Base-by-base conservation (phyloP, 2,888 invertebrate species). In the Hydrotaea cyrtoneurina region DNA sequence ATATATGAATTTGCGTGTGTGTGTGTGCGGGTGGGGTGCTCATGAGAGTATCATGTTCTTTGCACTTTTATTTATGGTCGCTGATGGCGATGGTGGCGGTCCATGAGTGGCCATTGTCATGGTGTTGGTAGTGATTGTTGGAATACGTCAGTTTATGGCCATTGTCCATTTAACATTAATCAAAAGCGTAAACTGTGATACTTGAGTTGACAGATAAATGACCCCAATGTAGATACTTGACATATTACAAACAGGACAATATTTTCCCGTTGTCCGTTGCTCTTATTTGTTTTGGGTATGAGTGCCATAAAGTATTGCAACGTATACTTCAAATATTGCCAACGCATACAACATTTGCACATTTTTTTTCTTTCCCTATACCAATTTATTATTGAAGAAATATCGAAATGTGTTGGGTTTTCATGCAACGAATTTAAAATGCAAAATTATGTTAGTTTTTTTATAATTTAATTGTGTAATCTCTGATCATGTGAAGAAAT, bases 151-250 rank as follows among this genome's bases (percentile, higher is more conserved):
- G 46, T 69, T 69, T 69, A 69, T 46, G 46, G 66, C 69, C 69
- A 46, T 74, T 85, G 77, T 55, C 46, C 74, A 80, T 82, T 78
- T 80, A 74, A 46, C 85, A 85, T 85, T 85, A 85, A 85, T 85
- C 85, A 85, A 82, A 85, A 85, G 71, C 82, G 62, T 74, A 85
- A 82, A 82, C 77, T 82, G 74, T 85, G 77, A 85, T 85, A 85
- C 79, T 85, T 85, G 79, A 85, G 82, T 71, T 85, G 85, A 85
- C 85, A 85, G 85, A 85, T 82, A 85, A 85, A 85, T 85, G 85
- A 82, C 79, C 82, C 82, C 77, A 80, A 82, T 82, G 79, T 71
- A 82, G 82, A 82, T 79, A 85, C 82, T 79, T 82, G 82, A 82
- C 85, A 71, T 77, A 80, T 85, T 71, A 82, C 79, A 80, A 79